phyloP scores from a whole-genome alignment of 2,888 invertebrate genomes.

The Ophioninae sp. region DNA sequence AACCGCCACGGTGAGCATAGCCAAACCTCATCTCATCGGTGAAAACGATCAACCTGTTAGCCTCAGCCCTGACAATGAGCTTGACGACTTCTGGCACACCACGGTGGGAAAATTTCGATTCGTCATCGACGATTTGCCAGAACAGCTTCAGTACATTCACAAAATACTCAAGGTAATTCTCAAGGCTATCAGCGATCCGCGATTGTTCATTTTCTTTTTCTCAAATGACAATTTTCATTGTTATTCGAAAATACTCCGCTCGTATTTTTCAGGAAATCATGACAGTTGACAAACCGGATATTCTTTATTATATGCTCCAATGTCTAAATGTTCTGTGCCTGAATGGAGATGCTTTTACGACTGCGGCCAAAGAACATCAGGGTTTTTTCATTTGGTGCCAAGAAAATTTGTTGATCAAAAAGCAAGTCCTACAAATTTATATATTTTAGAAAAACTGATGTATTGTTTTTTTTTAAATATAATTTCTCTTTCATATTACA shows the following conservation, averaged over 20 bases:
- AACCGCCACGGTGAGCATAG: slow-evolving; percentile 88
- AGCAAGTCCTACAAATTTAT: slow-evolving; percentile 85
- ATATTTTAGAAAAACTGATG: neutral
- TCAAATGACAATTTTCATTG: neutral
- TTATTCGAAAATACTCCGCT: neutral
- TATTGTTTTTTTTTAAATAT: too few relatives aligned
- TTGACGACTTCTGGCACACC: slow-evolving; percentile 95
- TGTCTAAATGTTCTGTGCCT: slow-evolving; percentile 95
- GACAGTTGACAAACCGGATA: slow-evolving; percentile 93
- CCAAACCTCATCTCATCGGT: slow-evolving; percentile 89
- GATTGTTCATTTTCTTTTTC: slow-evolving; percentile 49
- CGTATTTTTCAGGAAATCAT: slow-evolving; percentile 86
- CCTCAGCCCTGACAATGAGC: slow-evolving; percentile 87
- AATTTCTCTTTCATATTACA: neutral
- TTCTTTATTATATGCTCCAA: slow-evolving; percentile 95
- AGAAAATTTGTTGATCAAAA: slow-evolving; percentile 95
- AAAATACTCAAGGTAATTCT: slow-evolving; percentile 89
- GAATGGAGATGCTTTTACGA: slow-evolving; percentile 95
- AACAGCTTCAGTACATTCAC: slow-evolving; percentile 96
- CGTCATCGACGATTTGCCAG: slow-evolving; percentile 93
- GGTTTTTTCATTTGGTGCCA: slow-evolving; percentile 98
- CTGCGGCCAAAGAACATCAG: slow-evolving; percentile 93
- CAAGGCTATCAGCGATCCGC: neutral
- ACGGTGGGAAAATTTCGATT: slow-evolving; percentile 96
- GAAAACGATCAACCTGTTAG: slow-evolving; percentile 89